Evolutionary conservation across 2,113 vertebrate species (phyloP).

Genomic region (Oophaga pumilio): DNA sequence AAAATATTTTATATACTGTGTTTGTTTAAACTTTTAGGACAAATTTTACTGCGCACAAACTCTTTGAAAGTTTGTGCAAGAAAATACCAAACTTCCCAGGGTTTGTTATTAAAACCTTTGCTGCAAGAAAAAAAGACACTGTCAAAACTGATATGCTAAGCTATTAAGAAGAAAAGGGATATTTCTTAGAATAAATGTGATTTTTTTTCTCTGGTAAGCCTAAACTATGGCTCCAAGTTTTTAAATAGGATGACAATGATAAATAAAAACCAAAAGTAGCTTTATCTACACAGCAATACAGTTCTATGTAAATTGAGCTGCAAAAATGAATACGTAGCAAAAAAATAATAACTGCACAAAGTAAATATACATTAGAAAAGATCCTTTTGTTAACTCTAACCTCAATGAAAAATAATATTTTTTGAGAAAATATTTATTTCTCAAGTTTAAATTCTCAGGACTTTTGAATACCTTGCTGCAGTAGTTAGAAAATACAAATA

Average conservation of each 20-base stretch:
- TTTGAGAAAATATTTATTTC: not conserved
- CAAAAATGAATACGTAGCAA: not conserved
- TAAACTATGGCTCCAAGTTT: not conserved
- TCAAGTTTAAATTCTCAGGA: not conserved
- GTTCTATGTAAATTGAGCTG: not conserved
- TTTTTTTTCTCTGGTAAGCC: slow-evolving; percentile 9
- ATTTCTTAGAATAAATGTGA: not conserved
- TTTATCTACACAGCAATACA: not conserved
- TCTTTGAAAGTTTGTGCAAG: not conserved
- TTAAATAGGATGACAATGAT: slow-evolving; percentile 16
- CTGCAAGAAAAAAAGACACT: not conserved
- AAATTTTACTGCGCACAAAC: not conserved
- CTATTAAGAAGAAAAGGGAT: slow-evolving; percentile 9
- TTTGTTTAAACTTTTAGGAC: not conserved
- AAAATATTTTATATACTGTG: not conserved
- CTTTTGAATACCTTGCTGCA: not conserved
- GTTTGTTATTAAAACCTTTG: not conserved
- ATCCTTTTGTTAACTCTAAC: not conserved
- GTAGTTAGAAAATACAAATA: not conserved
- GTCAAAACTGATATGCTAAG: not conserved
- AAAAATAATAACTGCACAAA: not conserved
- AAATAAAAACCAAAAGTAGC: not conserved
- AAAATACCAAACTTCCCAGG: not conserved
- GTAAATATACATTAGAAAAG: not conserved
- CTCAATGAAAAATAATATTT: not conserved